Evolutionary conservation across 2,797 vertebrate species (phyloP).

Genomic region (Lycodopsis pacificus): DNA sequence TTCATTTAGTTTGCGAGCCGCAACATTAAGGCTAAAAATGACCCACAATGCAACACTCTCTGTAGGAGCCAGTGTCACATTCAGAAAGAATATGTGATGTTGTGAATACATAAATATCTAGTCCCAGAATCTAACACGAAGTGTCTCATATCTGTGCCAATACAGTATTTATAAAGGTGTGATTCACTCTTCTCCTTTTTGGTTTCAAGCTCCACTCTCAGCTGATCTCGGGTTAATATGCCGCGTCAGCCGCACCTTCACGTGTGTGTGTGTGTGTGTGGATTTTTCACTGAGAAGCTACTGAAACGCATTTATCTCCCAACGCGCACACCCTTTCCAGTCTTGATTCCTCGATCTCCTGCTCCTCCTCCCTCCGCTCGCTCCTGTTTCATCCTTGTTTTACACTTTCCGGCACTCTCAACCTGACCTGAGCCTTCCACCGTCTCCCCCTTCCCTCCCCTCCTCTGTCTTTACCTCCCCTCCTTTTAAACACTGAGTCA

Average conservation of each 20-base stretch:
- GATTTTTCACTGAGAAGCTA: conserved; percentile 3
- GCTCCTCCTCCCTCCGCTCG: conserved; percentile 9
- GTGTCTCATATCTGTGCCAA: not conserved
- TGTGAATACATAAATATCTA: not conserved
- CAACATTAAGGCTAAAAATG: not conserved
- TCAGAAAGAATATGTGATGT: not conserved
- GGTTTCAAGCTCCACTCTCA: conserved; percentile 18
- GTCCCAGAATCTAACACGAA: not conserved
- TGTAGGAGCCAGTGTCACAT: not conserved
- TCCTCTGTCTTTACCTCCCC: conserved; percentile 26
- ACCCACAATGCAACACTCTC: conserved; percentile 3
- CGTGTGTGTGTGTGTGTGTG: not conserved
- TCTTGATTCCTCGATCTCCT: conserved; percentile 19
- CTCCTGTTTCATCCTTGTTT: conserved; percentile 37
- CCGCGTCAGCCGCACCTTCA: conserved; percentile 25
- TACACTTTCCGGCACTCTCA: conserved; percentile 19
- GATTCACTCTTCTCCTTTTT: conserved; percentile 12
- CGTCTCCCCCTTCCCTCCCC: not conserved
- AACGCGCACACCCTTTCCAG: not conserved
- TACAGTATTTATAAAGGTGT: conserved; percentile 15
- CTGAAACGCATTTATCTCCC: conserved; percentile 25
- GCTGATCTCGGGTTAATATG: conserved; percentile 35
- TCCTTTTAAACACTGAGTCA: conserved; percentile 71
- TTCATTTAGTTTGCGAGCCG: not conserved
- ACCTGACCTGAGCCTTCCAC: conserved; percentile 32